phyloP scores from a whole-genome alignment of 2,797 vertebrate genomes.

The Argya squamiceps region DNA sequence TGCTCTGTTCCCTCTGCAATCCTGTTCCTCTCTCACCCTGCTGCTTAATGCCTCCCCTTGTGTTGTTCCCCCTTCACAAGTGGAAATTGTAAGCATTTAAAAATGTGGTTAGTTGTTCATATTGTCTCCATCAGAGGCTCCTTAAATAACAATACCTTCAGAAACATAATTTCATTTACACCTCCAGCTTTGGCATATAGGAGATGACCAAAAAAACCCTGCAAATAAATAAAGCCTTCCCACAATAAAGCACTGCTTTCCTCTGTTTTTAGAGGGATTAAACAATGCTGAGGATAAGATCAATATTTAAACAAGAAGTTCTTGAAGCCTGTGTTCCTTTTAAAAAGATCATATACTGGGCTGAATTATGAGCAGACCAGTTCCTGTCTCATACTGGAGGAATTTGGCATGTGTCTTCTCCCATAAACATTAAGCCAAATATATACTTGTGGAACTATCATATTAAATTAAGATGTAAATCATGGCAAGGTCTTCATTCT shows the following conservation, averaged over 20 bases:
- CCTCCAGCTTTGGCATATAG: not conserved
- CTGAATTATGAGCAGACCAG: not conserved
- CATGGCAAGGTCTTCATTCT: not conserved
- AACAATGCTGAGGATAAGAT: not conserved
- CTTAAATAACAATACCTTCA: not conserved
- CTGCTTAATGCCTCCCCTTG: accelerated
- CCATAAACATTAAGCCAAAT: not conserved
- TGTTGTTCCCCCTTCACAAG: not conserved
- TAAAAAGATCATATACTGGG: not conserved
- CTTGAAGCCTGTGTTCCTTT: not conserved
- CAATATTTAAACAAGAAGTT: constrained; percentile 26
- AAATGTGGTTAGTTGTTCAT: not conserved
- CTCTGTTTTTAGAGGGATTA: not conserved
- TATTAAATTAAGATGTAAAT: constrained; percentile 27
- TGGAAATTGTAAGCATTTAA: not conserved
- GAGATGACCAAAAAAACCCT: not conserved
- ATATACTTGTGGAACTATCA: not conserved
- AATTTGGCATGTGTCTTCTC: constrained; percentile 6
- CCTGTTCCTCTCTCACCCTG: not conserved
- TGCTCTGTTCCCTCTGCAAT: not conserved
- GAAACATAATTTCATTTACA: not conserved
- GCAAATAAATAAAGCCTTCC: not conserved
- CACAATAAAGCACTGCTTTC: not conserved
- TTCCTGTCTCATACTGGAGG: not conserved
- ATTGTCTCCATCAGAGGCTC: not conserved